phyloP scores from a whole-genome alignment of 2,888 invertebrate genomes.

The Lasius fuliginosus region DNA sequence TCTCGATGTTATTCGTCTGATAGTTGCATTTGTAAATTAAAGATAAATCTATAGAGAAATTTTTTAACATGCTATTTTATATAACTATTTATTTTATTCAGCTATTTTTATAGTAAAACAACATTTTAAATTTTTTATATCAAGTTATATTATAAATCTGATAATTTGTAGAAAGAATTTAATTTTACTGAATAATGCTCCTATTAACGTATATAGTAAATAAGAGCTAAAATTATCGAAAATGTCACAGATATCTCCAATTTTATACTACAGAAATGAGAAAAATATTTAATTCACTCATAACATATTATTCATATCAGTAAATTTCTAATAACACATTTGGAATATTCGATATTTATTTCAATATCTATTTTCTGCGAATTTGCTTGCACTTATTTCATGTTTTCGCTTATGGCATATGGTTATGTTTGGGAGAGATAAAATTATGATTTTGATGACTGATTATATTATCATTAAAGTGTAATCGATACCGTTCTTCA shows the following conservation, averaged over 20 bases:
- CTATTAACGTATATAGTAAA: background rate
- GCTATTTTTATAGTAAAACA: background rate
- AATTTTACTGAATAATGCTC: background rate
- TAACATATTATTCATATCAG: background rate
- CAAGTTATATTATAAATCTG: background rate
- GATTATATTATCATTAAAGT: conserved; percentile 23
- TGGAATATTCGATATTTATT: background rate
- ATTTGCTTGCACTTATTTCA: background rate
- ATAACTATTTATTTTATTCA: background rate
- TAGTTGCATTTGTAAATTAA: conserved; percentile 7
- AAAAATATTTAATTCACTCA: background rate
- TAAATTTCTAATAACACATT: conserved; percentile 7
- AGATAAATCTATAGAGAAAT: background rate
- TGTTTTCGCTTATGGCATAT: background rate
- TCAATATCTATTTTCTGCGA: background rate
- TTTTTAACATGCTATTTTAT: background rate
- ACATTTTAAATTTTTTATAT: background rate
- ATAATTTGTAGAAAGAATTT: background rate
- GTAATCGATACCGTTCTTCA: conserved; percentile 22
- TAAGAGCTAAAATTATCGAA: background rate
- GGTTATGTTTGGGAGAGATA: background rate
- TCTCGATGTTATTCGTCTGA: background rate
- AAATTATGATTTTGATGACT: conserved; percentile 19
- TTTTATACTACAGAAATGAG: background rate
- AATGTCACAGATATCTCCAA: background rate